A percentile compares a stretch with the other conserved stretches of the same genome.
phyloP scores from a whole-genome alignment of 2,888 invertebrate species.

The Agonopterix heracliana region DNA sequence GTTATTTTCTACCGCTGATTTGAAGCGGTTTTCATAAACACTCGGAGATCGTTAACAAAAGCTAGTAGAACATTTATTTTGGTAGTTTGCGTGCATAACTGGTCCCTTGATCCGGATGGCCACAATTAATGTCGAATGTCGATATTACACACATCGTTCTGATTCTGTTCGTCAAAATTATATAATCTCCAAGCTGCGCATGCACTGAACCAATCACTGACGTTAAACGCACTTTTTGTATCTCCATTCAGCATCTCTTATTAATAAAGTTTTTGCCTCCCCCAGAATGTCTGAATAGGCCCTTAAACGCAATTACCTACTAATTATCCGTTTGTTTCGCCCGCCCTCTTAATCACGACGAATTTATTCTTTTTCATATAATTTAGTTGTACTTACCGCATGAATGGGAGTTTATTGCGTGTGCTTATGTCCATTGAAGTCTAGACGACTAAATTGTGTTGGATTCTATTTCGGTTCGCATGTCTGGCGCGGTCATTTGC shows the following conservation, averaged over 20 bases:
- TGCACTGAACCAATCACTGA: too few species aligned
- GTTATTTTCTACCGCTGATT: too few species aligned
- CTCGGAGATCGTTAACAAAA: too few species aligned
- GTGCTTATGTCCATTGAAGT: background rate
- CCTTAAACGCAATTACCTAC: constrained; percentile 57
- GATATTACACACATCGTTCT: too few species aligned
- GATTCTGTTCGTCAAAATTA: too few species aligned
- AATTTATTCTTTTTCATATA: constrained; percentile 36
- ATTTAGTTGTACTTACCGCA: constrained; percentile 33
- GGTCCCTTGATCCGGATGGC: too few species aligned
- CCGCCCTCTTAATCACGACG: constrained; percentile 36
- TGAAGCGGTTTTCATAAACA: too few species aligned
- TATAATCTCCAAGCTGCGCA: too few species aligned
- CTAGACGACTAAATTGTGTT: background rate
- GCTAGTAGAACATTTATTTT: too few species aligned
- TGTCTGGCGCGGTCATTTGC: background rate
- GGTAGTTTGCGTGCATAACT: too few species aligned
- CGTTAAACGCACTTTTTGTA: background rate
- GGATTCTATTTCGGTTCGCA: background rate
- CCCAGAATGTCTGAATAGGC: constrained; percentile 52
- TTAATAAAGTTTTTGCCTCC: constrained; percentile 16
- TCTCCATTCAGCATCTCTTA: constrained; percentile 1
- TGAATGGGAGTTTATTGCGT: background rate
- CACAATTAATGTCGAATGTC: too few species aligned
- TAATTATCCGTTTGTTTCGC: constrained; percentile 44